Conservation (phyloP, 2,888 invertebrate genomes). For the Eupithecia vulgata region DNA sequence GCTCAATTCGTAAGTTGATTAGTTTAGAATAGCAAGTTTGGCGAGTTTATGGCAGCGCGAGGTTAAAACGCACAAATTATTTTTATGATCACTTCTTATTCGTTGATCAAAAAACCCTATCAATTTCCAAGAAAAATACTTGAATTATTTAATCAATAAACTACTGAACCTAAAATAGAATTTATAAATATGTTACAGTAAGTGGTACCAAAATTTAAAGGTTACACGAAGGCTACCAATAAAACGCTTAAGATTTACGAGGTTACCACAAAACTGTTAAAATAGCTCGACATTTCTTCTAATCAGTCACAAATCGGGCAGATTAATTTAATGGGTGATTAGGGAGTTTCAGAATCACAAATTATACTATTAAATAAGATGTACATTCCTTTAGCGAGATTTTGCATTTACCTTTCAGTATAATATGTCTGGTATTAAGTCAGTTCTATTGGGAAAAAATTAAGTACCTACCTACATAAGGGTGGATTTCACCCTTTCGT, state of each 20-base stretch:
- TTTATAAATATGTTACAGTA: conserved; percentile 7
- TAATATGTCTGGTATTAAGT: too few relatives aligned
- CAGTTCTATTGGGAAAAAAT: too few relatives aligned
- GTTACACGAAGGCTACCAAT: conserved; percentile 18
- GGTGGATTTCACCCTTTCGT: too few relatives aligned
- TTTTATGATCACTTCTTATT: neutral
- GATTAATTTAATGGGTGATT: neutral
- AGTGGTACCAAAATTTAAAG: conserved; percentile 6
- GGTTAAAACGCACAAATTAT: conserved; percentile 26
- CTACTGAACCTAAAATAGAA: neutral
- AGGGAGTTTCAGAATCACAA: neutral
- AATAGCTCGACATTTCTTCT: conserved; percentile 11
- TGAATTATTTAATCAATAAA: neutral
- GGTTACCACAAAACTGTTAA: conserved; percentile 12
- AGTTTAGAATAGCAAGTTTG: conserved; percentile 5
- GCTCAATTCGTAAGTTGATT: conserved; percentile 31
- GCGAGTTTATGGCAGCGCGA: conserved; percentile 38
- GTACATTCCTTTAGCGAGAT: neutral
- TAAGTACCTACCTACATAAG: too few relatives aligned
- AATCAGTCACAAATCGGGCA: neutral
- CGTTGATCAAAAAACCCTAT: neutral
- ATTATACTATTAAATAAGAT: neutral
- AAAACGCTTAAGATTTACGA: conserved; percentile 26
- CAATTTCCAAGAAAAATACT: neutral
- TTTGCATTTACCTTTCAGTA: neutral